A percentile compares a stretch with the other conserved stretches of the same genome.
Conservation (phyloP, 2,797 vertebrate species). For the Pachyuromys duprasi region DNA sequence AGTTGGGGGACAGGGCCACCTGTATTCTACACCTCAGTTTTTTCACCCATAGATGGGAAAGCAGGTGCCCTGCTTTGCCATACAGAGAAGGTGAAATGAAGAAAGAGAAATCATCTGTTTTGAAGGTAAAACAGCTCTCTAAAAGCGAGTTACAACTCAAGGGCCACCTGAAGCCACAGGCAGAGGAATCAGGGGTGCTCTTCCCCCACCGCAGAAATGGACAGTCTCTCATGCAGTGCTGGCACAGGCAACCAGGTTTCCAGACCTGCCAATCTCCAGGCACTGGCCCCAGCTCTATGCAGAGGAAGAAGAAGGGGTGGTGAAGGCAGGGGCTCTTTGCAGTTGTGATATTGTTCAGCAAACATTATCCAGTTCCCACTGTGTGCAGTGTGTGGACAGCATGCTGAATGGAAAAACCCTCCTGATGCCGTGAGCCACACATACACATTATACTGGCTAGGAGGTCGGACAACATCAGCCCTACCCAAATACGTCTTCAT, state of each 20-base stretch:
- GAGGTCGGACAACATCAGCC: not conserved
- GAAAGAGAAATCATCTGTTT: not conserved
- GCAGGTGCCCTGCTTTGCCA: not conserved
- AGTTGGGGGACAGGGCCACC: not conserved
- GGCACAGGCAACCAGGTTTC: not conserved
- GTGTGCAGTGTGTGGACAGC: not conserved
- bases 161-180: not conserved
- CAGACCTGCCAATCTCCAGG: not conserved
- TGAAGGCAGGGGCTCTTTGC: not conserved
- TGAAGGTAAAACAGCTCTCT: not conserved
- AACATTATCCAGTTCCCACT: not conserved
- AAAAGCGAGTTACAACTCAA: not conserved
- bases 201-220: not conserved
- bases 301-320: not conserved
- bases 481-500: not conserved
- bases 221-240: accelerated
- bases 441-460: accelerated
- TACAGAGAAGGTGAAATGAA: not conserved
- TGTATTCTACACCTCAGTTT: not conserved
- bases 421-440: not conserved
- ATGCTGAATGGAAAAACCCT: accelerated
- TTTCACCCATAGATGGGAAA: not conserved
- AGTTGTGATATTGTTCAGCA: not conserved
- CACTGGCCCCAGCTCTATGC: not conserved
- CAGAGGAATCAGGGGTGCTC: not conserved